Conservation (phyloP, 2,113 vertebrate genomes). For the Microcebus tavaratra region DNA sequence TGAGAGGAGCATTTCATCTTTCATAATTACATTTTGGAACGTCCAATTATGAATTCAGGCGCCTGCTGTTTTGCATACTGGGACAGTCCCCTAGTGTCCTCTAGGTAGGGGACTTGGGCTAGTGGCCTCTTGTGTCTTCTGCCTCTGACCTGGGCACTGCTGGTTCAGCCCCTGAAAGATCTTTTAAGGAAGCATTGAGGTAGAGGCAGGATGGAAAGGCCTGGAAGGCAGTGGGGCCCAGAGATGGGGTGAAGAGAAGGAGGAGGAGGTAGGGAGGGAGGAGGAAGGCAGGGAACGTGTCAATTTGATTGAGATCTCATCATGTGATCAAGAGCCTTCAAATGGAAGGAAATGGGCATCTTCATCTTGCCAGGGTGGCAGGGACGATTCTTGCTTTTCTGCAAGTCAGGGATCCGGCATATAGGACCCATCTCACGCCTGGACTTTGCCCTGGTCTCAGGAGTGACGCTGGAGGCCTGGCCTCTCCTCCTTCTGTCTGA, state of each 20-base stretch:
- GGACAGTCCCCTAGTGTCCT: slow-evolving; percentile 83
- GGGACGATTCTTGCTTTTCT: not conserved
- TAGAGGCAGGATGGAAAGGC: not conserved
- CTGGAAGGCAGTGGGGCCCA: not conserved
- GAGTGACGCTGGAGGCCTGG: not conserved
- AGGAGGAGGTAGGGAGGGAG: not conserved
- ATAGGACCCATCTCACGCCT: not conserved
- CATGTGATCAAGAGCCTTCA: not conserved
- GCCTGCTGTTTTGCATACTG: slow-evolving; percentile 88
- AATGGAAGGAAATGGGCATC: not conserved
- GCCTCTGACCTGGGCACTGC: slow-evolving; percentile 65
- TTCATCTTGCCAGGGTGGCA: not conserved
- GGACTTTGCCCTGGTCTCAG: not conserved
- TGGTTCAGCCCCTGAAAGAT: slow-evolving; percentile 58
- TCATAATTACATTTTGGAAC: slow-evolving; percentile 99
- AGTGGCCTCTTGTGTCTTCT: slow-evolving; percentile 75
- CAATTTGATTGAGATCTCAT: not conserved
- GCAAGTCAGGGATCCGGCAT: not conserved
- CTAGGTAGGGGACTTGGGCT: slow-evolving; percentile 79
- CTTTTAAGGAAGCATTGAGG: slow-evolving; percentile 64
- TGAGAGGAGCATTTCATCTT: slow-evolving; percentile 99
- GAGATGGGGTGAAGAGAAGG: not conserved
- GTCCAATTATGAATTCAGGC: slow-evolving; percentile 96
- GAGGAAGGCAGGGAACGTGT: not conserved
- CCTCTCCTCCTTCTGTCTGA: not conserved